Conservation (phyloP, 2,797 vertebrate species). For the Cyprinella venusta region DNA sequence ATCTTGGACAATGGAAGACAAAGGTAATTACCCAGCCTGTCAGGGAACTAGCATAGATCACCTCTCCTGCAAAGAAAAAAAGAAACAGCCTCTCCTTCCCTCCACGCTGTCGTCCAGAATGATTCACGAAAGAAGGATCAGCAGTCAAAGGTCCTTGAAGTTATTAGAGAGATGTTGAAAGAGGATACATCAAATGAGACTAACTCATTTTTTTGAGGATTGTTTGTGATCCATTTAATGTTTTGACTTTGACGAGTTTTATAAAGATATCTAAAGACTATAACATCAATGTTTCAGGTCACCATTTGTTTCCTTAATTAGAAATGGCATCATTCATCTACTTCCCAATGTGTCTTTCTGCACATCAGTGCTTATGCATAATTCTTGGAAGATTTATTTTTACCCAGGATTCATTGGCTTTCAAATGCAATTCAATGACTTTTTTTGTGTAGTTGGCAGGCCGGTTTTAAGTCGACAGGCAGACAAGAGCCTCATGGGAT, state of each 20-base stretch:
- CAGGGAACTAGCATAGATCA: slow-evolving; percentile 73
- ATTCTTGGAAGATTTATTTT: slow-evolving; percentile 25
- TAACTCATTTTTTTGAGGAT: not conserved
- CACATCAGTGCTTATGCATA: not conserved
- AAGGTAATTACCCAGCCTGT: slow-evolving; percentile 80
- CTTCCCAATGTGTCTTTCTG: not conserved
- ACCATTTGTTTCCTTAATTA: slow-evolving; percentile 6
- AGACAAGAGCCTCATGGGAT: slow-evolving; percentile 17
- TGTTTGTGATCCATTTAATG: not conserved
- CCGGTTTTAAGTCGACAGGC: slow-evolving; percentile 19
- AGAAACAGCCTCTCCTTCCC: not conserved
- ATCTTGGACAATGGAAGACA: slow-evolving; percentile 70
- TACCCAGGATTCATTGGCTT: not conserved
- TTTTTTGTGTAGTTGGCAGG: slow-evolving; percentile 11
- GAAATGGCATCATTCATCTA: not conserved
- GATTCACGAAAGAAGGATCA: slow-evolving; percentile 63
- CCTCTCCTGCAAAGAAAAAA: slow-evolving; percentile 53
- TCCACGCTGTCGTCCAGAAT: slow-evolving; percentile 43
- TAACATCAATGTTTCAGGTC: not conserved
- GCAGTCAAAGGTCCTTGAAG: slow-evolving; percentile 14
- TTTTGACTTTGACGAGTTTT: not conserved
- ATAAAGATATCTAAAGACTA: not conserved
- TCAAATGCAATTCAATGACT: slow-evolving; percentile 1
- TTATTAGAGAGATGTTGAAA: slow-evolving; percentile 26
- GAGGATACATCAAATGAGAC: slow-evolving; percentile 12